Percentiles rank a stretch among this genome's conserved stretches.
These are phyloP conservation scores for Illadopsis cleaveri DNA, from an alignment of 2,113 vertebrate genomes.

Conservation along the genomic window DNA sequence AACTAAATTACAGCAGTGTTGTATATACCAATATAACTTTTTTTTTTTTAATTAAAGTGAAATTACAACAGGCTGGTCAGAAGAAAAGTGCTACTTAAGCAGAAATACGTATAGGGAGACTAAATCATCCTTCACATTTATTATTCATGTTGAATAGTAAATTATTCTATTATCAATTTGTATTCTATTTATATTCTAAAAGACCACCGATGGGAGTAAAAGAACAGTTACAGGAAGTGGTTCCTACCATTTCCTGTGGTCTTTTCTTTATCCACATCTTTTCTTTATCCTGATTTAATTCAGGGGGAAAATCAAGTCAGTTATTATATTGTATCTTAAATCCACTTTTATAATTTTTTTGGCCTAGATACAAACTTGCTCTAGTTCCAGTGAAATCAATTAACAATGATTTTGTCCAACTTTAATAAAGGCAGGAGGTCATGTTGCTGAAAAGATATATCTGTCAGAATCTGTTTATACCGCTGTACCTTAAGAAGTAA, in stretches of 20 bases:
- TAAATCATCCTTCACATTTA: slow-evolving; percentile 45
- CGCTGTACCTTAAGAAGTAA: background rate
- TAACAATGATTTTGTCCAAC: background rate
- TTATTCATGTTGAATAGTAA: slow-evolving; percentile 53
- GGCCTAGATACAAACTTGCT: background rate
- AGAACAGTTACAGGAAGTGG: slow-evolving; percentile 30
- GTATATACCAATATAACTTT: background rate
- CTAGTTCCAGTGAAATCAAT: background rate
- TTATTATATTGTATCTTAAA: background rate
- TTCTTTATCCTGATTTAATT: background rate
- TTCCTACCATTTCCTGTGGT: background rate
- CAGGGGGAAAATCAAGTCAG: background rate
- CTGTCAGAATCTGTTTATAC: background rate
- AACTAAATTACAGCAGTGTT: background rate
- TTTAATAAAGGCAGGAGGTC: background rate
- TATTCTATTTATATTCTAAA: slow-evolving; percentile 42
- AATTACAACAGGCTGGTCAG: background rate
- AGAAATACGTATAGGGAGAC: slow-evolving; percentile 2
- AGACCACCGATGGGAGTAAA: background rate
- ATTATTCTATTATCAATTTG: slow-evolving; percentile 52
- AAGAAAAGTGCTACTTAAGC: slow-evolving; percentile 3
- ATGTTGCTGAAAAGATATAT: background rate
- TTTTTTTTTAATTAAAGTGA: slow-evolving; percentile 46
- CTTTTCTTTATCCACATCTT: background rate
- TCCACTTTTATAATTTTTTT: background rate